Evolutionary conservation across 1,140 invertebrate species (phyloP).

Genomic region (Bombus balteatus): DNA sequence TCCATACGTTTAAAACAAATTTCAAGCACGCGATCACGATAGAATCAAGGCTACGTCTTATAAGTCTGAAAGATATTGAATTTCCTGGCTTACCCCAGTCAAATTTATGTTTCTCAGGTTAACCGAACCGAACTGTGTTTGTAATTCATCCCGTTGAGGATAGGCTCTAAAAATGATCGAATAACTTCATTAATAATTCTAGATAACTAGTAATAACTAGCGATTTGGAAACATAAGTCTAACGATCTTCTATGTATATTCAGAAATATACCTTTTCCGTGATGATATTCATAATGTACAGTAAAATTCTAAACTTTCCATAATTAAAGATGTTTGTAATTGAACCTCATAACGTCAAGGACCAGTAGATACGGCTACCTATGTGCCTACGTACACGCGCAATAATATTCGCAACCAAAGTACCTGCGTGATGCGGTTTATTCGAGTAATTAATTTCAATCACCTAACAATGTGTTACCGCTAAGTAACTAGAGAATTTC

Average conservation of each 20-base stretch:
- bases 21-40: too few species aligned
- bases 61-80: neutral
- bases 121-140: neutral
- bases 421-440: constrained; percentile 2
- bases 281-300: too few species aligned
- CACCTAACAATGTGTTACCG: constrained; percentile 24
- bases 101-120: neutral
- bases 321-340: too few species aligned
- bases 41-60: neutral
- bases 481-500: constrained; percentile 15
- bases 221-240: fast-evolving
- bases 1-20: neutral
- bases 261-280: too few species aligned
- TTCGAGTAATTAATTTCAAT: constrained; percentile 45
- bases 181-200: too few species aligned
- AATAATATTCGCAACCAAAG: neutral
- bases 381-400: neutral
- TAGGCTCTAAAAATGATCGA: too few species aligned
- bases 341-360: too few species aligned
- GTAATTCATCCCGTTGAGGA: neutral
- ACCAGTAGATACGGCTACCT: neutral
- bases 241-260: too few species aligned
- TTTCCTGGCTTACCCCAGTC: neutral
- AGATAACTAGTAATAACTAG: too few species aligned
- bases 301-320: too few species aligned